Base-by-base conservation (phyloP, 2,113 vertebrate genomes). In the Dolichotis patagonum region DNA sequence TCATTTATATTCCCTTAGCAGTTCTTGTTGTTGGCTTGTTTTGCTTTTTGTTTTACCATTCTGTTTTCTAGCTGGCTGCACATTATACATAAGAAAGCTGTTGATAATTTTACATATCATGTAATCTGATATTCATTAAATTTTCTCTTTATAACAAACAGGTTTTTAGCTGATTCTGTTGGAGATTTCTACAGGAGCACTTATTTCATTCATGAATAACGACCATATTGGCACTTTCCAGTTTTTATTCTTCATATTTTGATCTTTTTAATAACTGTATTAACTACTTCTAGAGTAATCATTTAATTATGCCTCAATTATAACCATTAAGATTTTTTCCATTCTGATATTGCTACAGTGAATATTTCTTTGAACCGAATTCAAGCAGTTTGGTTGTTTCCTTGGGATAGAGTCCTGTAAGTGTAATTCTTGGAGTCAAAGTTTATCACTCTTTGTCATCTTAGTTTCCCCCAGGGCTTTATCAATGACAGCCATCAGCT, bases 191-290 rank as follows among this genome's bases (percentile, higher is more conserved):
- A 52, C 22, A 89, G 32, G 41, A 32, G 28, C 0, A 9, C n/a
- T 7, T 8, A 38, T 82, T 38, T 95, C 43, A 63, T 67, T 81
- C 94, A 26, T 83, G 28, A 86, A 52, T 56, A 78, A 62, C 80
- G 32, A 69, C 3, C 52, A 32, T 89, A 35, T 85, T 89, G 14
- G 62, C 13, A 52, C 20, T 95, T 89, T 93, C 43, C 17, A 54
- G 63, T 80, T 77, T 93, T 89, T 81, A 90, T 32, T 6, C 67
- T 92, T 90, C 7, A 54, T 67, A 65, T 80, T 65, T 63, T 90
- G 9, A 90, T 63, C 20, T 92, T 67, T 92, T 86, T 38, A 54
- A 1, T 88, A 89, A 85, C 49, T 60, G 0, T 84, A 41, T 65
- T 43, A 65, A 65, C 16, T 78, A 35, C 32, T 88, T 85, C 28